Percentiles rank a stretch among this genome's conserved stretches.
Evolutionary conservation across 2,888 invertebrate genomes (phyloP).

Genomic region (Leptopilina drosophilae): DNA sequence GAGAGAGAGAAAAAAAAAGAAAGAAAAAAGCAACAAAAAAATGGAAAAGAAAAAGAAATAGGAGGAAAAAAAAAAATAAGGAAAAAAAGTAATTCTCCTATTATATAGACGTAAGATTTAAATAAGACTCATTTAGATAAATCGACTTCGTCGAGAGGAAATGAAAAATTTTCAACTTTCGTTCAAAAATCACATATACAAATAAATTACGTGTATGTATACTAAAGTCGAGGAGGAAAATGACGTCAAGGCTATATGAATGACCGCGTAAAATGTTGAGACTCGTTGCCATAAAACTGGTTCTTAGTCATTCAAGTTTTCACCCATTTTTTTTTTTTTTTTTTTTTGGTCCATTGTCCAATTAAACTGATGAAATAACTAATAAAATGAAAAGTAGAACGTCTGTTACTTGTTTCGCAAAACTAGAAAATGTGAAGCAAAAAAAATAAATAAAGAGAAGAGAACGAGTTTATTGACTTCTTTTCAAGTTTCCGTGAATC

Average conservation of each 20-base stretch:
- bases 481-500: too few relatives aligned
- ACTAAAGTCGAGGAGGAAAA: constrained; percentile 41
- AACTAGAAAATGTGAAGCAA: neutral
- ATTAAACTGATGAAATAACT: constrained; percentile 2
- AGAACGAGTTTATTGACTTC: neutral
- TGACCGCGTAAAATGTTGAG: neutral
- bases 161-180: constrained; percentile 5
- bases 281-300: constrained; percentile 33
- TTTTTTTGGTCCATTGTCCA: neutral
- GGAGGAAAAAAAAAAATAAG: neutral
- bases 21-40: neutral
- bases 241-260: constrained; percentile 42
- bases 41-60: neutral
- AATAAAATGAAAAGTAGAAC: too few relatives aligned
- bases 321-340: neutral
- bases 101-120: neutral
- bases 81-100: neutral
- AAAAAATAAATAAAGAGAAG: neutral
- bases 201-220: too few relatives aligned
- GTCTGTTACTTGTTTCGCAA: neutral
- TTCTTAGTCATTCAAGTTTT: constrained; percentile 1
- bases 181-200: constrained; percentile 23
- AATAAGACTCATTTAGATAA: neutral
- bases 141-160: neutral
- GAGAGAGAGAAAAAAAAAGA: neutral